Evolutionary conservation across 2,797 vertebrate genomes (phyloP).

Genomic region (Lutjanus campechanus): DNA sequence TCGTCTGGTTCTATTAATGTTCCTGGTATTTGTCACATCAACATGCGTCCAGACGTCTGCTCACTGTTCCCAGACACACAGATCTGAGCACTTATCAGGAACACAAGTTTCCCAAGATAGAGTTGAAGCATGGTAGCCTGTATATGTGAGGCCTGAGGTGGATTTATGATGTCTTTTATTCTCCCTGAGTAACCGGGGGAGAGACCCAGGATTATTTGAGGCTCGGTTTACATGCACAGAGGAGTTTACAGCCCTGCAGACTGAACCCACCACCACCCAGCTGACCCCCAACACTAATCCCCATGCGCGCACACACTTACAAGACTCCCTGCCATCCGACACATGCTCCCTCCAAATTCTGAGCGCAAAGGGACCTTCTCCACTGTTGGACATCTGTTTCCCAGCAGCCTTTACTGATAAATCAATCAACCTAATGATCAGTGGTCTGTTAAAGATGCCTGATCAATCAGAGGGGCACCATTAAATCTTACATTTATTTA

Average conservation of each 20-base stretch:
- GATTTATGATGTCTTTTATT: slow-evolving; percentile 75
- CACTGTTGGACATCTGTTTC: background rate
- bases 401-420: background rate
- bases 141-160: slow-evolving; percentile 31
- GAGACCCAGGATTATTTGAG: slow-evolving; percentile 67
- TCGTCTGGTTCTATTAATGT: slow-evolving; percentile 56
- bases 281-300: slow-evolving; percentile 63
- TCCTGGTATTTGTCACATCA: slow-evolving; percentile 51
- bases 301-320: slow-evolving; percentile 33
- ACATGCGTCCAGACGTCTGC: slow-evolving; percentile 59
- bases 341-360: slow-evolving; percentile 32
- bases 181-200: slow-evolving; percentile 51
- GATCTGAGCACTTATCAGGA: slow-evolving; percentile 40
- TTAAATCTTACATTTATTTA: background rate
- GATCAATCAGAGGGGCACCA: background rate
- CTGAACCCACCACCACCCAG: slow-evolving; percentile 40
- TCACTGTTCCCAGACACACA: slow-evolving; percentile 51
- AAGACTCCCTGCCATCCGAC: slow-evolving; percentile 54
- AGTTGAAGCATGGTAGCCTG: slow-evolving; percentile 26
- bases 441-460: background rate
- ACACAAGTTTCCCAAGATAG: slow-evolving; percentile 62
- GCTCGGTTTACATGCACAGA: slow-evolving; percentile 74
- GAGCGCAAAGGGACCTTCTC: background rate
- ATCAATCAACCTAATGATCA: background rate
- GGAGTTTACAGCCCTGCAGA: slow-evolving; percentile 62